Percentiles rank a stretch among this genome's conserved stretches.
phyloP scores from a whole-genome alignment of 2,113 vertebrate genomes.

The Chamaea fasciata region DNA sequence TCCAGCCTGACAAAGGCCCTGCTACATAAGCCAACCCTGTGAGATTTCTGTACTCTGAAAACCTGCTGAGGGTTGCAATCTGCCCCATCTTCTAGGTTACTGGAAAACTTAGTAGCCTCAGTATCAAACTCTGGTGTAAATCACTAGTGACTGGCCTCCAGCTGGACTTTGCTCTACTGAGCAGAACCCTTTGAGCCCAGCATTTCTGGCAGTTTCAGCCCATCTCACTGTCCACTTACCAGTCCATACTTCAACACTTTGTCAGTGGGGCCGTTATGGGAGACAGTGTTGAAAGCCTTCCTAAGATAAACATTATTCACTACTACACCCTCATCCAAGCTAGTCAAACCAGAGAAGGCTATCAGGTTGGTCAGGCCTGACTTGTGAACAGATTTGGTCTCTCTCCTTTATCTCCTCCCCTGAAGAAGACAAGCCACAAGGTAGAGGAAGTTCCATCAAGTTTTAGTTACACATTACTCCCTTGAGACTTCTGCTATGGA shows the following conservation, averaged over 20 bases:
- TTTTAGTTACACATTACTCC: neutral
- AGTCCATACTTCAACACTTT: neutral
- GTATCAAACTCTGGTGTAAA: neutral
- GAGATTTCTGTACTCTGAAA: neutral
- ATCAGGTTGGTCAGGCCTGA: neutral
- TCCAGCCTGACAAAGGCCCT: neutral
- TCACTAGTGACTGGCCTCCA: neutral
- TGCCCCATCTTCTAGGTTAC: neutral
- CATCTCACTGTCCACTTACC: neutral
- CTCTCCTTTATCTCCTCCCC: neutral
- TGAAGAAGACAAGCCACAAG: neutral
- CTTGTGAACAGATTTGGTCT: neutral
- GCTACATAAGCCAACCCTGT: neutral
- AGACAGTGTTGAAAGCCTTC: neutral
- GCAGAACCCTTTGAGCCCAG: neutral
- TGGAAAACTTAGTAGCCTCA: neutral
- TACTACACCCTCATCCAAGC: neutral
- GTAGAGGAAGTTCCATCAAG: neutral
- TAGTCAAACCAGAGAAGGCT: neutral
- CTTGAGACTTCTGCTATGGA: neutral
- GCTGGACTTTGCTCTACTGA: neutral
- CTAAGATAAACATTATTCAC: neutral
- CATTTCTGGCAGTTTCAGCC: neutral
- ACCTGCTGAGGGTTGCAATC: neutral
- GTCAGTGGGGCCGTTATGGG: neutral